Conservation (phyloP, 2,888 invertebrate genomes). For the Frankliniella intonsa region DNA sequence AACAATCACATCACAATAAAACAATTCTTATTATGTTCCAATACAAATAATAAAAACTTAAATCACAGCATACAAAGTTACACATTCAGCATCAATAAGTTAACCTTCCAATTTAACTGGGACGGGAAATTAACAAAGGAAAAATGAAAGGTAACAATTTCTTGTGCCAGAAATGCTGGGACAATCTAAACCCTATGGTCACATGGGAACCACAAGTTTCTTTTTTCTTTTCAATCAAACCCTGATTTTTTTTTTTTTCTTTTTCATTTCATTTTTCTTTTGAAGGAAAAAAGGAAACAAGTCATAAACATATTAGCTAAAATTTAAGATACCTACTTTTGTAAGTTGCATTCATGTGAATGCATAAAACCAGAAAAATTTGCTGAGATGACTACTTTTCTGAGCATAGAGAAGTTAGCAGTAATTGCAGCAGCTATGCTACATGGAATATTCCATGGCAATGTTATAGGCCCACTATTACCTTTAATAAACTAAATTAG, state of each 20-base stretch:
- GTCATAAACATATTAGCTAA: not conserved
- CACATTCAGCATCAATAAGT: not conserved
- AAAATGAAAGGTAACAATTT: no score
- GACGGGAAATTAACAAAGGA: not conserved
- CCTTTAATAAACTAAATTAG: no score
- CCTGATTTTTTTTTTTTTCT: not conserved
- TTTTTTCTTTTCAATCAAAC: no score
- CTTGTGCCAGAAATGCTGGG: no score
- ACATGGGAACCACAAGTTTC: no score
- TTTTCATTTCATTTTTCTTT: not conserved
- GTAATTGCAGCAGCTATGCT: no score
- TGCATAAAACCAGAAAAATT: no score
- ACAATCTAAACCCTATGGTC: no score
- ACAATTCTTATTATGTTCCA: not conserved
- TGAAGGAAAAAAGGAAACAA: not conserved
- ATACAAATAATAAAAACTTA: conserved; percentile 1
- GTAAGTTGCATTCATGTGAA: not conserved
- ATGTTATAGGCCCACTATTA: no score
- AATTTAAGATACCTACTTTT: not conserved
- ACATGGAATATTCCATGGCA: no score
- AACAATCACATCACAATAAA: not conserved
- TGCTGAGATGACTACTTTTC: no score
- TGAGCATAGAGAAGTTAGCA: no score
- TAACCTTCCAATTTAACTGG: not conserved
- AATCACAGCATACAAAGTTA: conserved; percentile 7